These are phyloP conservation scores for Meiosimyza platycephala DNA, from an alignment of 2,888 invertebrate species.

Conservation along the genomic window DNA sequence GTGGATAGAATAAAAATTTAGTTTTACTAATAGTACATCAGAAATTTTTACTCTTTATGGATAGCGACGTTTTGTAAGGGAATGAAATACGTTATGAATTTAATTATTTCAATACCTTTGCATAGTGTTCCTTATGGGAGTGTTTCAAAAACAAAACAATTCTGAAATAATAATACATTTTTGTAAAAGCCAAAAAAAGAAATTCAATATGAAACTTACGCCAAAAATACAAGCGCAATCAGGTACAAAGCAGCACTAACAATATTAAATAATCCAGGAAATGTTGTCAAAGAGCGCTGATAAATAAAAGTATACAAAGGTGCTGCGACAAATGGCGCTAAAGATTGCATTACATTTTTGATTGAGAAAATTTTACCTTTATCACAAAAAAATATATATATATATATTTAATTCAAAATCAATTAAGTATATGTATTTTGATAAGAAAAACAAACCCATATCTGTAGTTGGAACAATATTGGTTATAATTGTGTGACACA, in stretches of 20 bases:
- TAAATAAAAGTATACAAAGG: slow-evolving; percentile 76
- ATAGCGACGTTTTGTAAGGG: neutral
- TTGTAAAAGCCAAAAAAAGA: neutral
- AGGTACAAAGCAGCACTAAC: slow-evolving; percentile 69
- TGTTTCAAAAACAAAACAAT: slow-evolving; percentile 58
- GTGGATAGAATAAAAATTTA: too few relatives aligned
- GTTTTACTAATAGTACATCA: neutral
- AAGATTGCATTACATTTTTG: slow-evolving; percentile 74
- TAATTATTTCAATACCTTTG: slow-evolving; percentile 55
- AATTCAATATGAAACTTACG: slow-evolving; percentile 51
- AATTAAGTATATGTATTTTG: neutral
- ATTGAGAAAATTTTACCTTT: slow-evolving; percentile 77
- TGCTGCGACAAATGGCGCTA: slow-evolving; percentile 73
- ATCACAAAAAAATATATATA: too few relatives aligned
- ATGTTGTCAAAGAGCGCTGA: slow-evolving; percentile 69
- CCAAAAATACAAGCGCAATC: slow-evolving; percentile 55
- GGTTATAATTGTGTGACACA: slow-evolving; percentile 65
- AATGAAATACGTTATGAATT: neutral
- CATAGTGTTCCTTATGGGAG: slow-evolving; percentile 55
- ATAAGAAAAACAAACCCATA: slow-evolving; percentile 59
- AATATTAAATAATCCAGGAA: slow-evolving; percentile 73
- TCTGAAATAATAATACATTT: slow-evolving; percentile 45
- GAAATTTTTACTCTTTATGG: neutral
- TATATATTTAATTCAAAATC: neutral
- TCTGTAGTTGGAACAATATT: slow-evolving; percentile 63